These are phyloP conservation scores for Brachionichthys hirsutus DNA, from an alignment of 2,113 vertebrate species.

Conservation along the genomic window DNA sequence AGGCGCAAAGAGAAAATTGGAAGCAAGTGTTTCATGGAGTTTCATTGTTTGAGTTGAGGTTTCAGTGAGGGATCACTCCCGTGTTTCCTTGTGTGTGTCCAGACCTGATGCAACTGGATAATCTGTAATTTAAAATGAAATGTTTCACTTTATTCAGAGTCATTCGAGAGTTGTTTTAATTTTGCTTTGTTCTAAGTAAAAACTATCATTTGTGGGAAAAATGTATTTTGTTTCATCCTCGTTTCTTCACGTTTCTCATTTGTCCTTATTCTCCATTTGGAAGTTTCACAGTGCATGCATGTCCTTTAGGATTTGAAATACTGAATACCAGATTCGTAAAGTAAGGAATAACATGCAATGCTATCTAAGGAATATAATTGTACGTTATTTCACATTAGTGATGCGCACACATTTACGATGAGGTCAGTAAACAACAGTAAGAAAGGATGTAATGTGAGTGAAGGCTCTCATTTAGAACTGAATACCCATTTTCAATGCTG, in stretches of 20 bases:
- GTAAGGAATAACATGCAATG: not conserved
- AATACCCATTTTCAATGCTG: too few species aligned
- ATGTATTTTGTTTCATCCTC: not conserved
- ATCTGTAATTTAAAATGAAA: constrained; percentile 71
- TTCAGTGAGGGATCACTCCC: constrained; percentile 58
- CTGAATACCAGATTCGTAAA: not conserved
- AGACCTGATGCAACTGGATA: constrained; percentile 70
- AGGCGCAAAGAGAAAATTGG: constrained; percentile 19
- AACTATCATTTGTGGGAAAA: not conserved
- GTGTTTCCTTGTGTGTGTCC: constrained; percentile 49
- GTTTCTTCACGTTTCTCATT: not conserved
- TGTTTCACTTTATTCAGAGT: constrained; percentile 47
- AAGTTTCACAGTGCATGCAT: not conserved
- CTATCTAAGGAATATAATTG: not conserved
- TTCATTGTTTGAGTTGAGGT: constrained; percentile 38
- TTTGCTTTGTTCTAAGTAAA: not conserved
- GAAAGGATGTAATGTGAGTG: too few species aligned
- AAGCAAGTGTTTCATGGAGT: constrained; percentile 32
- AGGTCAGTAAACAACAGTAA: too few species aligned
- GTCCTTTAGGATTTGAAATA: not conserved
- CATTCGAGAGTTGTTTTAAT: constrained; percentile 12
- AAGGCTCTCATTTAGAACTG: too few species aligned
- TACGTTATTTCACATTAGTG: too few species aligned
- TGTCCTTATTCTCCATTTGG: not conserved
- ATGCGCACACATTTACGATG: too few species aligned